Conservation (phyloP, 2,113 vertebrate species). For the Cacatua alba region DNA sequence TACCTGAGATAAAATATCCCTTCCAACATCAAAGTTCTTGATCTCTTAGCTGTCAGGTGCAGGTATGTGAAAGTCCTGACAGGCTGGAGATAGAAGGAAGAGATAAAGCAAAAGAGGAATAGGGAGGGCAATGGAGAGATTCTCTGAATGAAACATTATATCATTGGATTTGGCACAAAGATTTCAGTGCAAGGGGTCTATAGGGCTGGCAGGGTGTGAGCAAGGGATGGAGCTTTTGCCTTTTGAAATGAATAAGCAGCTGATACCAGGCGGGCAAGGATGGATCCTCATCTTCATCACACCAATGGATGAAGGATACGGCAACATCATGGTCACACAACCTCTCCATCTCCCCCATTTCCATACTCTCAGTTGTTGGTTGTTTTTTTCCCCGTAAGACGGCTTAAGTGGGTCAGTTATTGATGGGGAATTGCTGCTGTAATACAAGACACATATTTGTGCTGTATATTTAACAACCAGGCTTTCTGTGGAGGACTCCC, state of each 20-base stretch:
- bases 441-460: not conserved
- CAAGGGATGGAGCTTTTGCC: slow-evolving; percentile 5
- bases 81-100: slow-evolving; percentile 75
- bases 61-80: slow-evolving; percentile 79
- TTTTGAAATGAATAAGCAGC: not conserved
- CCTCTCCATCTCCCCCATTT: not conserved
- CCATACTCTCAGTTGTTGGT: not conserved
- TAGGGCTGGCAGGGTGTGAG: slow-evolving; percentile 18
- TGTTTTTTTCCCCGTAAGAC: not conserved
- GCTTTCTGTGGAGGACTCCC: not conserved
- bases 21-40: slow-evolving; percentile 87
- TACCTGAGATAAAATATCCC: slow-evolving; percentile 80
- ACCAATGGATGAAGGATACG: not conserved
- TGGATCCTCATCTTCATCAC: not conserved
- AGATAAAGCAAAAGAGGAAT: slow-evolving; percentile 76
- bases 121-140: slow-evolving; percentile 30
- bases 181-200: slow-evolving; percentile 45
- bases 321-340: not conserved
- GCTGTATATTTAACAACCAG: not conserved
- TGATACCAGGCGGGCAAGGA: not conserved
- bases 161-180: slow-evolving; percentile 40
- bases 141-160: slow-evolving; percentile 31
- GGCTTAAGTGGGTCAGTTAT: not conserved
- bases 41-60: slow-evolving; percentile 76
- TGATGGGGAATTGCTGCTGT: not conserved